Evolutionary conservation across 1,140 invertebrate species (phyloP), one percentile per base, ranked within the genome.

Genomic region (Maconellicoccus hirsutus): DNA sequence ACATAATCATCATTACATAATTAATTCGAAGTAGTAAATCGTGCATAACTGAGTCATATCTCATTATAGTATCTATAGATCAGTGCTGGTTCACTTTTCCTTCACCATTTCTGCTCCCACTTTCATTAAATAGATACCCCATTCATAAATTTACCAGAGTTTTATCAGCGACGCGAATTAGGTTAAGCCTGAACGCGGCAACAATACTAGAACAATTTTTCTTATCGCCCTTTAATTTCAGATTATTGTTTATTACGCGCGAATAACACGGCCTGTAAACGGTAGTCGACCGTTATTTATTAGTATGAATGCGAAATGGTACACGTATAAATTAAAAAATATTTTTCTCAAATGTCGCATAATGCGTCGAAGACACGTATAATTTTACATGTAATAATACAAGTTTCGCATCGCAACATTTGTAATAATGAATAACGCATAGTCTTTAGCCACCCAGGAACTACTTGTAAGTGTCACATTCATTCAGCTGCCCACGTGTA

Each of bases 381-480:
- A 52, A 52, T 52, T 52, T 52, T 52, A 52, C 42, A 52, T 52
- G 22, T 66, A 66, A 66, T 66, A 66, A 66, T 66, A 66, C 61
- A 66, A 25, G 19, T 66, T 66, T 66, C 61, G 61, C 61, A 66
- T 66, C 61, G 61, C 61, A 25, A 66, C 61, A 66, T 66, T 66
- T 66, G 61, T 66, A 66, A 59, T 59, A 59, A 52, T 52, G 42
- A 66, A 66, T 66, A 66, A 26, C 61, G 61, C 61, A 66, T 66
- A 26, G 61, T 66, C 61, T 66, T 23, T 66, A 66, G 61, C 61
- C 61, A 66, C 61, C 61, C 61, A 66, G 25, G 61, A 66, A 66
- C 61, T 66, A 66, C 61, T 66, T 66, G 61, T 66, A 66, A 66
- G 61, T 66, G 61, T 66, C 61, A 66, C 61, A 66, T 66, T 66